These are phyloP conservation scores for Nymphalis io DNA, from an alignment of 1,140 invertebrate species.

Conservation along the genomic window DNA sequence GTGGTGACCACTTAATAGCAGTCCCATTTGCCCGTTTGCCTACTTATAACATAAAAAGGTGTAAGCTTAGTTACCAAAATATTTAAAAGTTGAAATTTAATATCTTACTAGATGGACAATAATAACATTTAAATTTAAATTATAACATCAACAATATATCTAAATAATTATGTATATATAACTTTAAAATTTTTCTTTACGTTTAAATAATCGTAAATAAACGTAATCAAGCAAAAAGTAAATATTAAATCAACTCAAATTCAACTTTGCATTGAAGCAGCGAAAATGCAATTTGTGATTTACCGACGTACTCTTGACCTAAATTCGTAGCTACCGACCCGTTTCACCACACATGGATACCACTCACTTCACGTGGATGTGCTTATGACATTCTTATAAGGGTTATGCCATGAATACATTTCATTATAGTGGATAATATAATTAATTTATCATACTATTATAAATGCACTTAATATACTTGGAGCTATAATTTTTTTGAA, in stretches of 20 bases:
- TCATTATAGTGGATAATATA: no score
- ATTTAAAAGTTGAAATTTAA: no score
- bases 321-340: constrained; percentile 16
- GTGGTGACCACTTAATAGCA: no score
- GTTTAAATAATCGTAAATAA: no score
- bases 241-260: constrained; percentile 22
- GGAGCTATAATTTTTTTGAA: no score
- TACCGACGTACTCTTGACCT: constrained; percentile 19
- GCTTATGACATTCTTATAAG: not conserved
- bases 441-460: no score
- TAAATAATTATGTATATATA: not conserved
- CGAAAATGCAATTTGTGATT: constrained; percentile 30
- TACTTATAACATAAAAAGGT: no score
- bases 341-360: constrained; percentile 1
- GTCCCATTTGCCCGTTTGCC: no score
- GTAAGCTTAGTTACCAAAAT: no score
- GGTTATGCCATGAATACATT: not conserved
- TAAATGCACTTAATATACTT: no score
- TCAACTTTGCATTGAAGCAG: constrained; percentile 24
- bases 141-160: not conserved
- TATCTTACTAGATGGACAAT: no score
- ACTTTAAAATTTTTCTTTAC: not conserved
- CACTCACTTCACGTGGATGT: not conserved
- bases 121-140: not conserved
- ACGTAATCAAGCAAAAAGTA: constrained; percentile 15